Evolutionary conservation across 2,888 invertebrate species (phyloP), one percentile per base, ranked within the genome.

Genomic region (Ectemnius cavifrons): DNA sequence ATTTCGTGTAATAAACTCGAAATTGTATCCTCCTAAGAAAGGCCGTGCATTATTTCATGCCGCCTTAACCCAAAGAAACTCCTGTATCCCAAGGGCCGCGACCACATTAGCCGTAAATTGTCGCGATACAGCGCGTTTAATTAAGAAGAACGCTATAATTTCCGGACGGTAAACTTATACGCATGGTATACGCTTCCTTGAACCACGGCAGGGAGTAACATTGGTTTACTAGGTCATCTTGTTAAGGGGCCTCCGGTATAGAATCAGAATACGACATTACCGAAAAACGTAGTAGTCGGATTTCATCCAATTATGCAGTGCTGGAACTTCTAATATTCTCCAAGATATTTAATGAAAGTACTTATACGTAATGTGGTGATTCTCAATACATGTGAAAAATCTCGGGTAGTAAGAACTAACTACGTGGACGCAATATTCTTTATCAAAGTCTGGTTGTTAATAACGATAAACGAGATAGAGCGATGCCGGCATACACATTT

Each of bases 391-490:
- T 6, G 0, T 37, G 8, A 37, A 37, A 37, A 37, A 6, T 37
- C 37, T 37, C 37, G 8, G 37, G 37, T 4, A 37, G 37, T 37
- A 8, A 8, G 37, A 37, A 11, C 8, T 37, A 37, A 37, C 37
- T 37, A 11, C 2, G 37, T 11, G 8, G 37, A 37, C 11, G 8
- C 8, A 37, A 37, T 2, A 37, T 37, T 11, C 37, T 37, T 8
- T 37, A 37, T 76, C 73, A 76, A 59, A 63, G 67, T 69, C 69
- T 52, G 14, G 14, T 18, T 60, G 67, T 69, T 59, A 76, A 73
- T 61, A 60, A 27, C 78, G 78, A 82, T 83, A 82, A 82, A 73
- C 57, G 70, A 70, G 73, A 83, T 78, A 74, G 78, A 80, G 73
- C 73, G 75, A 67, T 57, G 56, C 20, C 66, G 68, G 61, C 65